Evolutionary conservation across 2,113 vertebrate genomes (phyloP).

Genomic region (Potamarius usumacintae): DNA sequence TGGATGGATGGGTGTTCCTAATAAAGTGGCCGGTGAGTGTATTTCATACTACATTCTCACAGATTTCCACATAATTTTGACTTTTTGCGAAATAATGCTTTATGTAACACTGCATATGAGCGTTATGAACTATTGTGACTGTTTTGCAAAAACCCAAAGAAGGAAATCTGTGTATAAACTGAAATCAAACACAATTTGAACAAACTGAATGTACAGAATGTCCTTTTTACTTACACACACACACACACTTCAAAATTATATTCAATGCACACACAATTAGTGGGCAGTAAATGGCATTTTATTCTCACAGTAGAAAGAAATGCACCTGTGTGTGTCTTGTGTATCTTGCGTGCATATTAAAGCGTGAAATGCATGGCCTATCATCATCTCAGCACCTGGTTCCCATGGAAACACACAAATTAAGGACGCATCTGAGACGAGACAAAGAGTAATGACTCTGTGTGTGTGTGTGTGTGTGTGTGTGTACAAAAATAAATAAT

Average conservation of each 20-base stretch:
- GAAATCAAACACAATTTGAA: too few relatives aligned
- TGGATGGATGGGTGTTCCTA: too few relatives aligned
- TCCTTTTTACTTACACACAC: neutral
- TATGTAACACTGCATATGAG: neutral
- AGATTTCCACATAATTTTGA: too few relatives aligned
- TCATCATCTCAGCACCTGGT: constrained; percentile 12
- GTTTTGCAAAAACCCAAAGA: neutral
- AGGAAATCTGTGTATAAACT: too few relatives aligned
- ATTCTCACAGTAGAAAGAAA: neutral
- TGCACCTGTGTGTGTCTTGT: neutral
- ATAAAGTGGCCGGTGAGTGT: too few relatives aligned
- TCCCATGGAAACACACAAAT: constrained; percentile 34
- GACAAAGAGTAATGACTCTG: neutral
- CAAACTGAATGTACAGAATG: too few relatives aligned
- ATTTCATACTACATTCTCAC: too few relatives aligned
- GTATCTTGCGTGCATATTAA: constrained; percentile 10
- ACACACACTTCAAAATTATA: neutral
- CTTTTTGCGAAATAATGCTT: too few relatives aligned
- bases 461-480: constrained; percentile 2
- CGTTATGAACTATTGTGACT: neutral
- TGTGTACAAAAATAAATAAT: neutral
- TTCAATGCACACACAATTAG: neutral
- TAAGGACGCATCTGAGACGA: constrained; percentile 1
- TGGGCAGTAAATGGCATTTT: constrained; percentile 14
- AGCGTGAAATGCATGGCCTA: constrained; percentile 5